Evolutionary conservation across 2,797 vertebrate genomes (phyloP).

Genomic region (Premnoplex brunnescens): DNA sequence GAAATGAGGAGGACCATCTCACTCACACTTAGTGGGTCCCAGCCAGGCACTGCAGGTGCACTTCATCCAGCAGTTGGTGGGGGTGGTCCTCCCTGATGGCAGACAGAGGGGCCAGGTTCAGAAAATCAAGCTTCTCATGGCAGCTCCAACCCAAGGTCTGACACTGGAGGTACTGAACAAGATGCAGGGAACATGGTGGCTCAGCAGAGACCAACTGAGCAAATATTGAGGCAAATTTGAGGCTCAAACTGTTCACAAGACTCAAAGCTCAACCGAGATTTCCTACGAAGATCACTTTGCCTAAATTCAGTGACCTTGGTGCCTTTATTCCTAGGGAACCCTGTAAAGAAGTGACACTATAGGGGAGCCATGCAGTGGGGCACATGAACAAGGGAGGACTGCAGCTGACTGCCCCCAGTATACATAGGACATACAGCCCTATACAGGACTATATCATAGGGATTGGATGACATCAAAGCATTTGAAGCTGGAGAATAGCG

Average conservation of each 20-base stretch:
- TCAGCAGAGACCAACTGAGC: not conserved
- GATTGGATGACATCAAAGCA: not conserved
- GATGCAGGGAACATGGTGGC: rapidly evolving
- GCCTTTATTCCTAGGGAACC: not conserved
- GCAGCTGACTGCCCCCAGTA: not conserved
- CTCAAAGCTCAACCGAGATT: not conserved
- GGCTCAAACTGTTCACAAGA: not conserved
- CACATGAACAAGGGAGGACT: not conserved
- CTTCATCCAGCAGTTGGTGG: not conserved
- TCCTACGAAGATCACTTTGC: not conserved
- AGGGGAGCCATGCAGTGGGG: not conserved
- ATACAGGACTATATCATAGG: not conserved
- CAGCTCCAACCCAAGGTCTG: not conserved
- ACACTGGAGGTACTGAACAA: not conserved
- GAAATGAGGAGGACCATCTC: not conserved
- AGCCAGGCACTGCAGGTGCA: not conserved
- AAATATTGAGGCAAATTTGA: not conserved
- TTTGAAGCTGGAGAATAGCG: not conserved
- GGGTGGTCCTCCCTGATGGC: not conserved
- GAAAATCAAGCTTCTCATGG: not conserved
- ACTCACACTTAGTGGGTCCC: not conserved
- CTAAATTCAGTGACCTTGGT: not conserved
- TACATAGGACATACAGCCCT: not conserved
- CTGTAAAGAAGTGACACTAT: not conserved
- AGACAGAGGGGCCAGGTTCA: not conserved